Evolutionary conservation across 2,888 invertebrate genomes (phyloP).

Genomic region (Chelonus formosanus): DNA sequence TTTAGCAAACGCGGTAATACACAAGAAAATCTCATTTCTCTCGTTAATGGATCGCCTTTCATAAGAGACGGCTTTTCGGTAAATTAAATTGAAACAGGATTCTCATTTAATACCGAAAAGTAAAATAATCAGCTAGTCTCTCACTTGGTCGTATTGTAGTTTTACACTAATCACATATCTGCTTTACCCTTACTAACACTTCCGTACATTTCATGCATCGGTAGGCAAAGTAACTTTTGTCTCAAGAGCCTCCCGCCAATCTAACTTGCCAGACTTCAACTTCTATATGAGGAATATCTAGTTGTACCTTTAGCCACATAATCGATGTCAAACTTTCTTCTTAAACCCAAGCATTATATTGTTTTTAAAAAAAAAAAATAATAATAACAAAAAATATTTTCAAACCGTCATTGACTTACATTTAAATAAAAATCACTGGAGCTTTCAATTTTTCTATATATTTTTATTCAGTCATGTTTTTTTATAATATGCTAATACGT

Average conservation of each 20-base stretch:
- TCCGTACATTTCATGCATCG: slow-evolving; percentile 20
- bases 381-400: too few species aligned
- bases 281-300: slow-evolving; percentile 22
- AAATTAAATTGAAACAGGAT: slow-evolving; percentile 42
- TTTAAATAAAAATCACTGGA: too few species aligned
- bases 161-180: neutral
- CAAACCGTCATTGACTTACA: too few species aligned
- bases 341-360: too few species aligned
- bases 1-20: too few species aligned
- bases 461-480: too few species aligned
- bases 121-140: neutral
- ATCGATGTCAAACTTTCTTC: too few species aligned
- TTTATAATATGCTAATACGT: too few species aligned
- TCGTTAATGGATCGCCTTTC: slow-evolving; percentile 42
- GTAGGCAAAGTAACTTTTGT: slow-evolving; percentile 40
- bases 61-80: slow-evolving; percentile 34
- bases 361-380: too few species aligned
- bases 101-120: slow-evolving; percentile 28
- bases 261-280: slow-evolving; percentile 42
- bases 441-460: too few species aligned
- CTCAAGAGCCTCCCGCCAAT: slow-evolving; percentile 41
- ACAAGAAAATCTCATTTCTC: slow-evolving; percentile 43
- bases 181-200: slow-evolving; percentile 19
- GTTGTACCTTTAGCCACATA: too few species aligned
- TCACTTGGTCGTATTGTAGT: too few species aligned